Percentiles rank a stretch among this genome's conserved stretches.
These are phyloP conservation scores for Drosophila murphyi DNA, from an alignment of 1,140 invertebrate species.

Conservation along the genomic window DNA sequence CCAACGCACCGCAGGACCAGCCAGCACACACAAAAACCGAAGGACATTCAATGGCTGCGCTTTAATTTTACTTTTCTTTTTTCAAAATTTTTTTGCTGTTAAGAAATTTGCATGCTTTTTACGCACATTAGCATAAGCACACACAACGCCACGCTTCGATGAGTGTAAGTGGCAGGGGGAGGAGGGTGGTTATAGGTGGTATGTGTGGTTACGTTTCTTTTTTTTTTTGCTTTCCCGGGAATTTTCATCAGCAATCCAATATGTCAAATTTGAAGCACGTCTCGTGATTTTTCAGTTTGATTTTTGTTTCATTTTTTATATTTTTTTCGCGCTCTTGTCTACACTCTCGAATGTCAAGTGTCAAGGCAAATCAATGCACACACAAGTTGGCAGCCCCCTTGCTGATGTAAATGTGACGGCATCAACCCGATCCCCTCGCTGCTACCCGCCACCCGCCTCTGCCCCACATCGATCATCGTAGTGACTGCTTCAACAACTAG, in stretches of 20 bases:
- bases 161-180: neutral
- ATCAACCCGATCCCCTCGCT: no score
- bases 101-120: constrained; percentile 78
- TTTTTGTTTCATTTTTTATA: constrained; percentile 23
- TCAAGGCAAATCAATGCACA: constrained; percentile 58
- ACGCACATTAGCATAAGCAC: constrained; percentile 74
- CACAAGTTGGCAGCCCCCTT: constrained; percentile 37
- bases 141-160: constrained; percentile 28
- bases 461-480: neutral
- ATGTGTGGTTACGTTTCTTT: neutral
- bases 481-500: constrained; percentile 57
- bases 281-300: constrained; percentile 21
- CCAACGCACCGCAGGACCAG: constrained; percentile 63
- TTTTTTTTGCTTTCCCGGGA: constrained; percentile 6
- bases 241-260: constrained; percentile 67
- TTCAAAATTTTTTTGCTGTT: constrained; percentile 16
- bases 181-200: neutral
- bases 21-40: constrained; percentile 21
- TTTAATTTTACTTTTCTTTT: constrained; percentile 45
- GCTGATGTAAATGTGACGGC: constrained; percentile 33
- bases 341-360: constrained; percentile 69
- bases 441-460: neutral
- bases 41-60: constrained; percentile 33
- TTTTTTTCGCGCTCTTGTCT: constrained; percentile 5
- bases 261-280: constrained; percentile 69